These are phyloP conservation scores for Monochamus alternatus DNA, from an alignment of 2,888 invertebrate genomes.

Conservation along the genomic window DNA sequence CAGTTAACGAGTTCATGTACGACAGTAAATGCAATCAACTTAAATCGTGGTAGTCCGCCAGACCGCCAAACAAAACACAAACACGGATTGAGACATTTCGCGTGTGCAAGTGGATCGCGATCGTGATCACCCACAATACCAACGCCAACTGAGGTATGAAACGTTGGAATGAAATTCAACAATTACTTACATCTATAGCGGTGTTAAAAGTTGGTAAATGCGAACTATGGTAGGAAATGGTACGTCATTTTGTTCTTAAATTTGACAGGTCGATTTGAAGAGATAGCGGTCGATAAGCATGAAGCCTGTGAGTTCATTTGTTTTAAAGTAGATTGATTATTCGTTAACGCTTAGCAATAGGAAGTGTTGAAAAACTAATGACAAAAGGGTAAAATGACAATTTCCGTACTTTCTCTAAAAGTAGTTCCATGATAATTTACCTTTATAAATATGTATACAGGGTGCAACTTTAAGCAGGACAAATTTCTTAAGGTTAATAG, in stretches of 20 bases:
- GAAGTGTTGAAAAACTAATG: neutral
- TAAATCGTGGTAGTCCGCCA: neutral
- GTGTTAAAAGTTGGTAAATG: slow-evolving; percentile 1
- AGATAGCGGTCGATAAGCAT: neutral
- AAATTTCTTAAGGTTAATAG: no score
- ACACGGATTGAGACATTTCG: slow-evolving; percentile 3
- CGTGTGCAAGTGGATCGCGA: neutral
- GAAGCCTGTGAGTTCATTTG: neutral
- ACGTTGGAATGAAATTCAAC: slow-evolving; percentile 12
- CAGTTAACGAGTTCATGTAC: no score
- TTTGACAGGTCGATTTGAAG: neutral
- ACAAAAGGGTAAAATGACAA: neutral
- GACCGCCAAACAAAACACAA: slow-evolving; percentile 16
- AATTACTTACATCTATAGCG: neutral
- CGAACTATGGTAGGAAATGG: slow-evolving; percentile 3
- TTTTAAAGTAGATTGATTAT: neutral
- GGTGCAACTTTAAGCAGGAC: no score
- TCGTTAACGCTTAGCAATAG: neutral
- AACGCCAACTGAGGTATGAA: slow-evolving; percentile 6
- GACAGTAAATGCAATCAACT: neutral
- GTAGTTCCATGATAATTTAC: neutral
- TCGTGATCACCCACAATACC: slow-evolving; percentile 7
- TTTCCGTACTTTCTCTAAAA: neutral
- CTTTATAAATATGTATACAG: no score
- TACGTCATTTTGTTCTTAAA: slow-evolving; percentile 7